phyloP scores from a whole-genome alignment of 1,140 invertebrate genomes.

The Spodoptera frugiperda region DNA sequence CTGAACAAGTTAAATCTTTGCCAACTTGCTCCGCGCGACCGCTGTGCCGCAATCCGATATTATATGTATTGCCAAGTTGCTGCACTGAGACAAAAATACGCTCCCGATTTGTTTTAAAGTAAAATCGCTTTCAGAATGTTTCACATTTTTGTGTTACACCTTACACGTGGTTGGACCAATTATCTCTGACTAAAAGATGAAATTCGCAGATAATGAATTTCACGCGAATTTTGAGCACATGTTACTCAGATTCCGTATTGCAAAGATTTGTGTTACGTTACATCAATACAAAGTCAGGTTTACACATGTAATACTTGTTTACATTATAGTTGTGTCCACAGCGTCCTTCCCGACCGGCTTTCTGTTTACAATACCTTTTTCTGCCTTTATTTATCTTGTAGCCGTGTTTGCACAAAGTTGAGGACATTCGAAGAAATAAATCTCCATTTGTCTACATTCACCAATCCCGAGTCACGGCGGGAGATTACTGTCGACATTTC shows the following conservation, averaged over 20 bases:
- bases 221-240: slow-evolving; percentile 19
- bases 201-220: slow-evolving; percentile 2
- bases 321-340: slow-evolving; percentile 61
- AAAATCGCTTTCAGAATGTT: not conserved
- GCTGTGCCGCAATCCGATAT: slow-evolving; percentile 63
- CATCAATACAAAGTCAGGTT: slow-evolving; percentile 65
- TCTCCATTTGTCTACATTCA: slow-evolving; percentile 75
- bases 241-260: slow-evolving; percentile 12
- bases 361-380: slow-evolving; percentile 65
- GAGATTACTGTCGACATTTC: slow-evolving; percentile 61
- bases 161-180: not conserved
- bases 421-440: slow-evolving; percentile 71
- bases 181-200: not conserved
- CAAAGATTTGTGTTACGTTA: slow-evolving; percentile 53
- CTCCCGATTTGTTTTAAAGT: not conserved
- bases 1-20: slow-evolving; percentile 82
- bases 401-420: slow-evolving; percentile 71
- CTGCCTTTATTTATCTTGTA: slow-evolving; percentile 63
- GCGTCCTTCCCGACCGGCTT: slow-evolving; percentile 59
- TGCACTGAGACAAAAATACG: slow-evolving; percentile 9
- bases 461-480: slow-evolving; percentile 62
- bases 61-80: slow-evolving; percentile 59
- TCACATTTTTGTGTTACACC: not conserved
- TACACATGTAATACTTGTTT: slow-evolving; percentile 57
- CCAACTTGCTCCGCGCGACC: slow-evolving; percentile 66